Conservation (phyloP, 2,888 invertebrate species). For the Chydorus sphaericus region DNA sequence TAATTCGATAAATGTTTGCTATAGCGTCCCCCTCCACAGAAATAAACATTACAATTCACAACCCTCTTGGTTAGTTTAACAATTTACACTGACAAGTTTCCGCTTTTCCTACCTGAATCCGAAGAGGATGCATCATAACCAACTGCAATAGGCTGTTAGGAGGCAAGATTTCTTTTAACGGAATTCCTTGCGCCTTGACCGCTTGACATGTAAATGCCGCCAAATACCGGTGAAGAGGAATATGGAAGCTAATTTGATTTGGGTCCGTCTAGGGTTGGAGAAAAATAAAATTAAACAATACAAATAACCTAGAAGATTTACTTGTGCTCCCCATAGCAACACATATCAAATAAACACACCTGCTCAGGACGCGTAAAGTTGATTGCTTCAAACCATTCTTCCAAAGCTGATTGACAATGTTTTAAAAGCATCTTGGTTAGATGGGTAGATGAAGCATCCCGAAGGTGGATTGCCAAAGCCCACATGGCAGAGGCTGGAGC, state of each 20-base stretch:
- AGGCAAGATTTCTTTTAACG: conserved; percentile 64
- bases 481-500: conserved; percentile 96
- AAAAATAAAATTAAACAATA: neutral
- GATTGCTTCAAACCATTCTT: conserved; percentile 78
- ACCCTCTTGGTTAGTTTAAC: too few species aligned
- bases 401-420: conserved; percentile 60
- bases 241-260: conserved; percentile 86
- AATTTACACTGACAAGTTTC: too few species aligned
- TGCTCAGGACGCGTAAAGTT: conserved; percentile 51
- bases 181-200: conserved; percentile 53
- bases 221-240: conserved; percentile 89
- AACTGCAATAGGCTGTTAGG: conserved; percentile 59
- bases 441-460: conserved; percentile 50
- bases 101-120: conserved; percentile 66
- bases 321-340: neutral
- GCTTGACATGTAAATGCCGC: conserved; percentile 75
- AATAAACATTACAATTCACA: too few species aligned
- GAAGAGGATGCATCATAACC: conserved; percentile 77
- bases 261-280: conserved; percentile 45
- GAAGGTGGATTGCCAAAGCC: conserved; percentile 80
- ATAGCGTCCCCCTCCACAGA: too few species aligned
- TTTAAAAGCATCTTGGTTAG: conserved; percentile 59
- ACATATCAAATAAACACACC: conserved; percentile 32
- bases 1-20: too few species aligned
- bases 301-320: neutral